Base-by-base conservation (phyloP, 2,113 vertebrate species). In the Paratilapia polleni region DNA sequence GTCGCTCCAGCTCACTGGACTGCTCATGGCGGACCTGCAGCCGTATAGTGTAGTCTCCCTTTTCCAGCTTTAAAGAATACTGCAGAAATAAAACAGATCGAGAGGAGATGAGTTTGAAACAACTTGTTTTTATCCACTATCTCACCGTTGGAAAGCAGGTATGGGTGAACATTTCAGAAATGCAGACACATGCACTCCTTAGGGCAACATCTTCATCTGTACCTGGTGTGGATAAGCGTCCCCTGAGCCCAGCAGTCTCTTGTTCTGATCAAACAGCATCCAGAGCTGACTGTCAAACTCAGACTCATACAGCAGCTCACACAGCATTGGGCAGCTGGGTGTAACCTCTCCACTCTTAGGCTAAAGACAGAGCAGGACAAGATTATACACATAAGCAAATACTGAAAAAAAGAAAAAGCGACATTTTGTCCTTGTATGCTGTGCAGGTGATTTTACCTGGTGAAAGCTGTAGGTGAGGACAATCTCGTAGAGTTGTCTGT, bases 191-290 rank as follows among this genome's bases (percentile, higher is more conserved):
- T 14, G 17, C 5, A 52, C 8, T 70, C 24, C 6, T 49, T 70
- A 3, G 49, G 5, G 43, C 3, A 52, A 28, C 3, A 1, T 73
- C 24, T 73, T 49, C 68, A 31, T 54, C 49, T 13, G 13, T 96
- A 99, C 98, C 97, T 99, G 98, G 91, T 99, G 98, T 62, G 98
- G 98, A 92, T 99, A 99, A n/a, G 98, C 98, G 38, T 99, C 98
- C 6, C 98, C 98, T 49, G 98, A 98, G 11, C 98, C 98, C 95
- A 99, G 96, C 0, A 98, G 96, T 60, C 97, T 97, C 95, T 99
- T 99, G 95, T 99, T 99, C 94, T 98, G 98, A 88, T 99, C 98
- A 92, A 98, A 99, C 85, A 99, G 95, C 92, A 99, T 98, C 98
- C 98, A 99, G 2, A 99, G 95, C 36, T 99, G 98, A 94, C 98